Evolutionary conservation across 2,113 vertebrate genomes (phyloP).

Genomic region (Gracilinanus agilis): DNA sequence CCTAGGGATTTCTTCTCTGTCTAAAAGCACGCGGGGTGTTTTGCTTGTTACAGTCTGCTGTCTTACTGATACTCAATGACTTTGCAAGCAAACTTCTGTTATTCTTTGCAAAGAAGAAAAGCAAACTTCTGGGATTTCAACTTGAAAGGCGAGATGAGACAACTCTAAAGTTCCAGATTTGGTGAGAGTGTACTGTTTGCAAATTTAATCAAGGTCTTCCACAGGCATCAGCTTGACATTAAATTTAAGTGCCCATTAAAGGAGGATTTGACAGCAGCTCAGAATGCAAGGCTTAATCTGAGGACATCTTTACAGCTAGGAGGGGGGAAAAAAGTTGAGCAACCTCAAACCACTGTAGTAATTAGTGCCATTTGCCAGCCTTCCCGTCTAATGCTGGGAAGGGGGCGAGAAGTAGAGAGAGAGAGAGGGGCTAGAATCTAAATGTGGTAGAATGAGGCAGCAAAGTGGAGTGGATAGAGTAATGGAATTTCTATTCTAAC

Average conservation of each 20-base stretch:
- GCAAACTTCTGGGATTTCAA: constrained; percentile 59
- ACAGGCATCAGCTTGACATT: constrained; percentile 73
- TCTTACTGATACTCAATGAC: constrained; percentile 38
- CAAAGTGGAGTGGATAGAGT: background rate
- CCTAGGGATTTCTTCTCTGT: constrained; percentile 54
- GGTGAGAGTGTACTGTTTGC: constrained; percentile 66
- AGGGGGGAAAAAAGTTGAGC: constrained; percentile 48
- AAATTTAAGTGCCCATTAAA: constrained; percentile 75
- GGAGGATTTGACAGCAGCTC: constrained; percentile 63
- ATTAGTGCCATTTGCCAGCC: constrained; percentile 78
- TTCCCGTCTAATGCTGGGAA: constrained; percentile 35
- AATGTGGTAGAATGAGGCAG: background rate
- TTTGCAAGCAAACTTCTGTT: constrained; percentile 60
- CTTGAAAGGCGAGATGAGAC: constrained; percentile 64
- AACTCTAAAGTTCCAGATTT: constrained; percentile 62
- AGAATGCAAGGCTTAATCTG: constrained; percentile 51
- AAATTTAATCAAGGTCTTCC: constrained; percentile 77
- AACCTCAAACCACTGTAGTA: constrained; percentile 76
- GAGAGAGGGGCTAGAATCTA: background rate
- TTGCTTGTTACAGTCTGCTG: constrained; percentile 53
- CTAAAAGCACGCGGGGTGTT: constrained; percentile 16
- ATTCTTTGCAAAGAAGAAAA: constrained; percentile 58
- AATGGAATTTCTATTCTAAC: background rate
- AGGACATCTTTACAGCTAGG: constrained; percentile 71
- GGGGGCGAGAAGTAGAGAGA: constrained; percentile 14